Evolutionary conservation across 2,888 invertebrate species (phyloP), one percentile per base, ranked within the genome.

Genomic region (Axea sp.): DNA sequence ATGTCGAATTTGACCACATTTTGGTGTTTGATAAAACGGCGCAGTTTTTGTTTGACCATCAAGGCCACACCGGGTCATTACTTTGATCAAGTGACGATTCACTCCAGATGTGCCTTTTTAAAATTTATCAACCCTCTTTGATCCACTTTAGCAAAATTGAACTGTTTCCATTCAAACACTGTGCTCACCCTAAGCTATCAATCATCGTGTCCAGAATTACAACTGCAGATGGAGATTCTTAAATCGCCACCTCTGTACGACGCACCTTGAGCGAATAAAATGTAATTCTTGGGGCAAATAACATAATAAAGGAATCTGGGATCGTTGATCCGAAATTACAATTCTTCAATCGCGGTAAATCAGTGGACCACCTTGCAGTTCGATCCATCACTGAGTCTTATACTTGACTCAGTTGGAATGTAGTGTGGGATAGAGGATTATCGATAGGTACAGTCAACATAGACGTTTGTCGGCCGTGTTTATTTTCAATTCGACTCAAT

Each of bases 201-300:
- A 19, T 19, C 19, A 47, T 22, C 11, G 7, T 31, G 2, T 19
- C 15, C 12, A 9, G 5, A 17, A 19, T 11, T 14, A 22, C 11
- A 12, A 19, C 49, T 15, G 49, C 49, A 49, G 22, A 33, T 49
- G 49, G 3, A 12, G 24, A 22, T 11, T 12, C 14, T 5, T 11
- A 49, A 49, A 22, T 33, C 33, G 19, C 4, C 24, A 33, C 14
- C 26, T 43, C 14, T 7, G 15, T 26, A 26, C 26, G 26, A 26
- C 26, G 26, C 26, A 26, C 15, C 26, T 19, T 43, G 43, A 26
- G 5, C 43, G 12, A 9, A 49, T 24, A 49, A 22, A 49, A 22
- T 24, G 14, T 3, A n/a, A 8, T 0, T 7, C 19, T 6, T 12
- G 1, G 1, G 3, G 15, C 15, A 24, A 12, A n/a, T n/a, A n/a